Base-by-base conservation (phyloP, 2,797 vertebrate species). In the Poeciliopsis gracilis region DNA sequence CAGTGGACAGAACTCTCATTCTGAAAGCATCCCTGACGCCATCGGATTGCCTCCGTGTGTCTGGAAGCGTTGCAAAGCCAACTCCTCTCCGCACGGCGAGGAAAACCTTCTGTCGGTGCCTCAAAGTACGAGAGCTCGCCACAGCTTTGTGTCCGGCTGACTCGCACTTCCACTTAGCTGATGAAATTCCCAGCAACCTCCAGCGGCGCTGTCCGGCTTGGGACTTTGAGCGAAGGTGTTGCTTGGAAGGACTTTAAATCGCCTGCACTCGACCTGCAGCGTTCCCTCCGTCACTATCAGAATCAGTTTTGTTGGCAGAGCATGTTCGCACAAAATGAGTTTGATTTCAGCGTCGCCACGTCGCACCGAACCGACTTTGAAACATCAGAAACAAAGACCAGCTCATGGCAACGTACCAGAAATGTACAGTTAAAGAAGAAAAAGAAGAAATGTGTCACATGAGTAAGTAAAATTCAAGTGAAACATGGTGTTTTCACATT, bases 1-100 rank as follows among this genome's bases (percentile, higher is more conserved):
- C 89, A 79, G 77, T 5, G 74, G 84, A 86, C 4, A 11, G 23
- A 25, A 46, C 75, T 78, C 81, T 88, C 80, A 82, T 88, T 84
- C 76, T 46, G 45, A 90, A 89, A 92, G 88, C 83, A 86, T 80
- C 82, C 79, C 77, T 67, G 70, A 87, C 87, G 82, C 85, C 78
- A 89, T 86, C 61, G 15, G 47, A 75, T 43, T 67, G 75, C 82
- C 76, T 83, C 20, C 57, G 72, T 75, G 77, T 78, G 83, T 88
- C 79, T 87, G 84, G 75, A 82, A 72, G 67, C 33, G 73, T 83
- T 77, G 76, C 49, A 76, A 82, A 77, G 8, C 7, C 77, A 77
- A 81, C 78, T 89, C 84, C 83, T 81, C 84, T 80, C 79, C 80
- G 80, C 59, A 51, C n/a, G 74, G 61, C 41, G 67, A 30, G 77